phyloP scores from a whole-genome alignment of 2,888 invertebrate species.

The Eueremaeus valkanovi region DNA sequence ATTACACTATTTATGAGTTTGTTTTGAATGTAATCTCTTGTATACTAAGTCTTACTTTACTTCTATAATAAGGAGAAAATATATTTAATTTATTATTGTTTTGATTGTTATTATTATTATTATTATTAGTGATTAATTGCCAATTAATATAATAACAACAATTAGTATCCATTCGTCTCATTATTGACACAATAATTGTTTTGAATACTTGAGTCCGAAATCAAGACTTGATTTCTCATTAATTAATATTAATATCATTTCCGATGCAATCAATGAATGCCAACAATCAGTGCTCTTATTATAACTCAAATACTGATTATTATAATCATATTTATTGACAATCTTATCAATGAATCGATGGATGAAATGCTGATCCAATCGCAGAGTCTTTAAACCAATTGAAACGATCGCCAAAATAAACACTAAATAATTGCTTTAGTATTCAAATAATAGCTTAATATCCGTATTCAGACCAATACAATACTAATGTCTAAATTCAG shows the following conservation, averaged over 20 bases:
- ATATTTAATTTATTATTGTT: background rate
- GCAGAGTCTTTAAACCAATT: no score
- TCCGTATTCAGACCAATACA: no score
- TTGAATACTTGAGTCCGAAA: background rate
- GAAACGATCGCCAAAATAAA: no score
- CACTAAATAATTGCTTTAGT: no score
- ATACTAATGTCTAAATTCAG: no score
- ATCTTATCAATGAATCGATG: no score
- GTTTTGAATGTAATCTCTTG: background rate
- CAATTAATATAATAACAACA: background rate
- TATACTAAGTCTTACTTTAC: slow-evolving; percentile 3
- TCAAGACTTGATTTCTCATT: background rate
- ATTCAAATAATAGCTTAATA: no score
- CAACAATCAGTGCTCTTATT: no score
- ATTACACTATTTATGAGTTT: slow-evolving; percentile 26
- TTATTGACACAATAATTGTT: background rate
- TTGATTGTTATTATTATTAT: background rate
- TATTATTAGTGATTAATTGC: background rate
- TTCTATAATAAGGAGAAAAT: background rate
- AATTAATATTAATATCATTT: background rate
- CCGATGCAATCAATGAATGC: no score
- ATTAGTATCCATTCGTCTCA: background rate
- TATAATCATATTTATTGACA: no score
- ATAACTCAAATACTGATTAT: no score
- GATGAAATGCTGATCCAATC: no score